Evolutionary conservation across 2,113 vertebrate genomes (phyloP).

Genomic region (Aegithalos caudatus): DNA sequence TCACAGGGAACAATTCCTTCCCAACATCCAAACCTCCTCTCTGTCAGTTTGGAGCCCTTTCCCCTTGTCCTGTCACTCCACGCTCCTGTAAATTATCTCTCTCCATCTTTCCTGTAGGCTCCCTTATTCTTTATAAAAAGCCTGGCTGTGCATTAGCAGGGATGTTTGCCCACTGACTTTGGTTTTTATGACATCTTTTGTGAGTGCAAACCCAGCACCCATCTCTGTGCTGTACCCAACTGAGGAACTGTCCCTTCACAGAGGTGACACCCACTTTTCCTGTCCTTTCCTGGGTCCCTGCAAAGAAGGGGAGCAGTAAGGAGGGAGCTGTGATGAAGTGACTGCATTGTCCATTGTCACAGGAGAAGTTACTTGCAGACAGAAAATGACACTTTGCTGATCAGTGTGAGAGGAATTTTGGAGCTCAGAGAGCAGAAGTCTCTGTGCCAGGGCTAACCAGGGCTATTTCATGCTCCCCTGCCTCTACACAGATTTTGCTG

Average conservation of each 20-base stretch:
- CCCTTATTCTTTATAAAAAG: background rate
- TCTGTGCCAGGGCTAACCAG: background rate
- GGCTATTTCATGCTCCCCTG: background rate
- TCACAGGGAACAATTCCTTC: rapidly evolving
- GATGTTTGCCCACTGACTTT: background rate
- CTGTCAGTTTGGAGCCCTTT: background rate
- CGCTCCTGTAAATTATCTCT: background rate
- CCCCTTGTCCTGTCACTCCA: background rate
- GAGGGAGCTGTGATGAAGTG: background rate
- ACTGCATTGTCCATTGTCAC: background rate
- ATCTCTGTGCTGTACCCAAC: background rate
- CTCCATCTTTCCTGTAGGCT: background rate
- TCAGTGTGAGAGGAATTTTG: background rate
- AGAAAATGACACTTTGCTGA: background rate
- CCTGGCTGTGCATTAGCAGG: rapidly evolving
- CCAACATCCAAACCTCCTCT: background rate
- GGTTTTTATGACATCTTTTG: background rate
- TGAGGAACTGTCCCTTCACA: background rate
- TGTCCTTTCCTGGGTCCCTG: background rate
- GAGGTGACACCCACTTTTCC: background rate
- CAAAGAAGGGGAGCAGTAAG: rapidly evolving
- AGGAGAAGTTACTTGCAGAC: background rate
- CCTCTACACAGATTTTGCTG: background rate
- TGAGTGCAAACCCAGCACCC: background rate
- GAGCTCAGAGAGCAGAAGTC: background rate